These are phyloP conservation scores for Philopotamus ludificatus DNA, from an alignment of 1,140 invertebrate genomes.

Conservation along the genomic window DNA sequence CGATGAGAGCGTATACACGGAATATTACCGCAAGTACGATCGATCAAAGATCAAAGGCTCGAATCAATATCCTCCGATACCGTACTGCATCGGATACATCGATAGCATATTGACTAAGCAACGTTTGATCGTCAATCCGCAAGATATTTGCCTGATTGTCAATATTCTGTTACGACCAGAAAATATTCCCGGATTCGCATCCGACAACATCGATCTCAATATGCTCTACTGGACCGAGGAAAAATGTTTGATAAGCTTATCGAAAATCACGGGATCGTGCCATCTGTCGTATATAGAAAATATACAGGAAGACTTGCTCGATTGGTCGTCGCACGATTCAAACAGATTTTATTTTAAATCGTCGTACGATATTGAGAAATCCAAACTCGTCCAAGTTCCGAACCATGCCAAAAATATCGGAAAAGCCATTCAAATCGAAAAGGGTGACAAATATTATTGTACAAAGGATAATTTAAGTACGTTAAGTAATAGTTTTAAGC, in stretches of 20 bases:
- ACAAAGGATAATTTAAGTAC: not conserved
- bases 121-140: not conserved
- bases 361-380: not conserved
- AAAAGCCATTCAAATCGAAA: not conserved
- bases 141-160: not conserved
- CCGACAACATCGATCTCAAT: not conserved
- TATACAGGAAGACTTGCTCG: not conserved
- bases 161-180: not conserved
- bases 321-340: not conserved
- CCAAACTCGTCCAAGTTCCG: not conserved
- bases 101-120: not conserved
- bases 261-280: not conserved
- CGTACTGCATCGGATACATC: slow-evolving; percentile 1
- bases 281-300: not conserved
- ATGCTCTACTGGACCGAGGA: slow-evolving; percentile 1
- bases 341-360: not conserved
- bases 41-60: not conserved
- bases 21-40: not conserved
- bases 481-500: no score
- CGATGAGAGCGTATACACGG: not conserved
- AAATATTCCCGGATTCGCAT: not conserved
- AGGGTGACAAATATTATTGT: not conserved
- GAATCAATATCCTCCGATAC: not conserved
- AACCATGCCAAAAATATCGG: not conserved
- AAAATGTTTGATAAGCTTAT: not conserved